A percentile compares a stretch with the other conserved stretches of the same genome.
These are phyloP conservation scores for Heptranchias perlo DNA, from an alignment of 2,113 vertebrate species.

Conservation along the genomic window DNA sequence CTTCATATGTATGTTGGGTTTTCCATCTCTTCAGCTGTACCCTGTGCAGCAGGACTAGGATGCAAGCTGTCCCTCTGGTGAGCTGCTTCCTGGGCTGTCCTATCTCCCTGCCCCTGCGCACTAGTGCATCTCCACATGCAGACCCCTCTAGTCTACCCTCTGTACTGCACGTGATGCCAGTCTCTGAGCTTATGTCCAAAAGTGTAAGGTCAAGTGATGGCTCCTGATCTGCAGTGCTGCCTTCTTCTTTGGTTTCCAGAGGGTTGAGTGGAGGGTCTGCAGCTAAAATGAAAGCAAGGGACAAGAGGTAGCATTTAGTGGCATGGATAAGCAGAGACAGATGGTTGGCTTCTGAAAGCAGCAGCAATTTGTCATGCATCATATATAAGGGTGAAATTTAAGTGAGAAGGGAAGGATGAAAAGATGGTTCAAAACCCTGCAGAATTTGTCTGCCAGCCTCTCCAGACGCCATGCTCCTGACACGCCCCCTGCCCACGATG, in stretches of 20 bases:
- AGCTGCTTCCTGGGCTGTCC: no score
- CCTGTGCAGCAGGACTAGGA: no score
- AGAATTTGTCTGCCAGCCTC: neutral
- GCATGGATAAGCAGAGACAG: neutral
- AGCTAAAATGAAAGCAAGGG: neutral
- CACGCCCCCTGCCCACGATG: neutral
- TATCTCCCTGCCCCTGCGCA: no score
- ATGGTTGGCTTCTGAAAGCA: neutral
- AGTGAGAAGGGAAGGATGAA: neutral
- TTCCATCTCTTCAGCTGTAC: no score
- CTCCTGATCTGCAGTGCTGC: neutral
- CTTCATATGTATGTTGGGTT: no score
- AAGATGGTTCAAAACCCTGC: neutral
- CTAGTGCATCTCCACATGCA: neutral
- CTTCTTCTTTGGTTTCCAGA: neutral
- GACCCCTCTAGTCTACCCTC: neutral
- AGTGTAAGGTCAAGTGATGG: neutral
- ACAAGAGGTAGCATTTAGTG: neutral
- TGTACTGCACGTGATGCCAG: neutral
- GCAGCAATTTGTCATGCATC: neutral
- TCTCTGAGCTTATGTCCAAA: neutral
- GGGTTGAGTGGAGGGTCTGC: neutral
- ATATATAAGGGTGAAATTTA: neutral
- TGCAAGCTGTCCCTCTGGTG: no score
- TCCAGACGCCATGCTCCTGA: neutral